phyloP scores from a whole-genome alignment of 2,888 invertebrate genomes.

The Zhuqinia jingwanae region DNA sequence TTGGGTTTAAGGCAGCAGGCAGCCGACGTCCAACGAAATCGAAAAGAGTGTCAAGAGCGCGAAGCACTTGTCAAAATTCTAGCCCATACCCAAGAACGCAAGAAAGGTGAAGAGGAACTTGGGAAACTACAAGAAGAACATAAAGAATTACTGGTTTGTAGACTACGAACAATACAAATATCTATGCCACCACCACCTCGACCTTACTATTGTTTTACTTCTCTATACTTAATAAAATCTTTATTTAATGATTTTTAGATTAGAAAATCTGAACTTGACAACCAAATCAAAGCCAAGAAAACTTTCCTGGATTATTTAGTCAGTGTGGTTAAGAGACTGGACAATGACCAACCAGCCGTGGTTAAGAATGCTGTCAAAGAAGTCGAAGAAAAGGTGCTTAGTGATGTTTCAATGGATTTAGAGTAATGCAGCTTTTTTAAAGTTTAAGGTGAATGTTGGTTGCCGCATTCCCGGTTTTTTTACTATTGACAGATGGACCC shows the following conservation, averaged over 20 bases:
- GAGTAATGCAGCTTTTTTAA: neutral
- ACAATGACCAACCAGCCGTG: neutral
- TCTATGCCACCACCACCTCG: too few relatives aligned
- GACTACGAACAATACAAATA: neutral
- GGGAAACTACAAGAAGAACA: neutral
- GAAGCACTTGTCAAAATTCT: neutral
- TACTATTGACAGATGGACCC: too few relatives aligned
- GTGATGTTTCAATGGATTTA: constrained; percentile 43
- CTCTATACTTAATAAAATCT: too few relatives aligned
- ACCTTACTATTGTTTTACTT: neutral
- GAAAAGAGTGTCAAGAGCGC: constrained; percentile 3
- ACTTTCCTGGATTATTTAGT: neutral
- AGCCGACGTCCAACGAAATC: neutral
- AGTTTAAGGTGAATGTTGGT: too few relatives aligned
- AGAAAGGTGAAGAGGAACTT: neutral
- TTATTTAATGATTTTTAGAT: neutral
- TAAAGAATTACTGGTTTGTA: constrained; percentile 2
- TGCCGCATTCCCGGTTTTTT: too few relatives aligned
- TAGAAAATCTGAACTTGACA: neutral
- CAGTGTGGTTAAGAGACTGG: constrained; percentile 1
- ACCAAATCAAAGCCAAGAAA: neutral
- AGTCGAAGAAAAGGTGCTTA: constrained; percentile 42
- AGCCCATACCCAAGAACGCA: neutral
- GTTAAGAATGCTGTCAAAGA: neutral
- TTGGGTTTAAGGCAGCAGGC: neutral